Percentiles rank a stretch among this genome's conserved stretches.
Conservation (phyloP, 2,113 vertebrate species). For the Scolopax mira region DNA sequence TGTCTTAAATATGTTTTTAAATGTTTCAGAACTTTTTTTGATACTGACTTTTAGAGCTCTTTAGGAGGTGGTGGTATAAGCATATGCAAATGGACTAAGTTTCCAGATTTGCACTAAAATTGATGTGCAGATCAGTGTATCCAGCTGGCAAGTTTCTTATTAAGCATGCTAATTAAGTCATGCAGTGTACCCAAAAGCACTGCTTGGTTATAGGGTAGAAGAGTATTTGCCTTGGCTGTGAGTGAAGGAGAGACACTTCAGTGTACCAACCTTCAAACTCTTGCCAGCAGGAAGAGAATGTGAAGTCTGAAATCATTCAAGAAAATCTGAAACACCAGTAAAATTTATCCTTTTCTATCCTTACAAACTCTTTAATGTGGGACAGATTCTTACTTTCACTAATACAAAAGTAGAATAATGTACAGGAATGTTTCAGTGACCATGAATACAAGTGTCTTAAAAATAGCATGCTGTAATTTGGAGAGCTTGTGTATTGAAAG, state of each 20-base stretch:
- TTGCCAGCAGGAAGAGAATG: not conserved
- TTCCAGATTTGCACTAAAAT: not conserved
- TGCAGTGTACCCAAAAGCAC: not conserved
- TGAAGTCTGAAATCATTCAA: not conserved
- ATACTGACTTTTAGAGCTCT: not conserved
- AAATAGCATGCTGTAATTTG: not conserved
- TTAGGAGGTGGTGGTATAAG: not conserved
- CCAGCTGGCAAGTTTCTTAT: not conserved
- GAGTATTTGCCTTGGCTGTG: not conserved
- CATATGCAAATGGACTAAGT: not conserved
- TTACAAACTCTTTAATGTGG: not conserved
- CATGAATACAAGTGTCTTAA: too few relatives aligned
- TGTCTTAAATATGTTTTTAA: not conserved
- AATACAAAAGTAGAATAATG: rapidly evolving
- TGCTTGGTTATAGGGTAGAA: not conserved
- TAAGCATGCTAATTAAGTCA: not conserved
- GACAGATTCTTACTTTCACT: not conserved
- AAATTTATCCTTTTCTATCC: not conserved
- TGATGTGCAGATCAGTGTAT: not conserved
- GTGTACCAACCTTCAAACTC: not conserved
- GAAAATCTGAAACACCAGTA: not conserved
- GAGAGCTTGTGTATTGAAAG: rapidly evolving
- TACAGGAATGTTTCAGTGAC: not conserved
- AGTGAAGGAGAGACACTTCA: not conserved
- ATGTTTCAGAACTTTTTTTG: not conserved